A percentile compares a stretch with the other conserved stretches of the same genome.
These are phyloP conservation scores for Drosophila insularis DNA, from an alignment of 1,140 invertebrate genomes.

Conservation along the genomic window DNA sequence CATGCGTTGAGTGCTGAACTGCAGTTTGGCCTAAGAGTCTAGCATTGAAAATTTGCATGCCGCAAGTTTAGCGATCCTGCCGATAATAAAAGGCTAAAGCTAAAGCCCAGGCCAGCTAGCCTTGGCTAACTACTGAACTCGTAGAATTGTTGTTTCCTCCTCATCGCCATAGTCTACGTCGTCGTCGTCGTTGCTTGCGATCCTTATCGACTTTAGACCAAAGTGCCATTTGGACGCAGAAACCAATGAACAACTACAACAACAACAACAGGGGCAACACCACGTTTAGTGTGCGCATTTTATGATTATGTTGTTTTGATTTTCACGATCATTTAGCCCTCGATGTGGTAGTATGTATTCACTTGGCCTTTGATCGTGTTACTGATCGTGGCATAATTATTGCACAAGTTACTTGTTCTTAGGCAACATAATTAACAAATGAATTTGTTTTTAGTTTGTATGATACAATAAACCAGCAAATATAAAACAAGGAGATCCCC, in stretches of 20 bases:
- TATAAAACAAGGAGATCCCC: not conserved
- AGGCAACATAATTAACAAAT: conserved; percentile 80
- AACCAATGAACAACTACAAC: conserved; percentile 64
- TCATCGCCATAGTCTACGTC: too few relatives aligned
- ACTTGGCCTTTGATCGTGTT: conserved; percentile 77
- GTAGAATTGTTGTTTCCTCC: conserved; percentile 17
- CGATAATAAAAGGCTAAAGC: conserved; percentile 72
- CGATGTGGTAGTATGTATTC: conserved; percentile 10
- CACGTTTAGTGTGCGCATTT: conserved; percentile 76
- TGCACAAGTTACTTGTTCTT: conserved; percentile 44
- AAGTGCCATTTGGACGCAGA: conserved; percentile 77
- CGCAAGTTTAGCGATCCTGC: conserved; percentile 69
- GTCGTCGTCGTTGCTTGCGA: conserved; percentile 53
- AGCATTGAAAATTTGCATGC: conserved; percentile 79
- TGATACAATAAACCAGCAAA: conserved; percentile 27
- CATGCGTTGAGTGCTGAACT: conserved; percentile 61
- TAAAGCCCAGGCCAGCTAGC: conserved; percentile 13
- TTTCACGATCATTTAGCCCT: conserved; percentile 70
- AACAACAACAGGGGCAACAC: conserved; percentile 48
- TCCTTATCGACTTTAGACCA: conserved; percentile 77
- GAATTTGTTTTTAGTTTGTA: conserved; percentile 74
- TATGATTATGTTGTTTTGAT: conserved; percentile 81
- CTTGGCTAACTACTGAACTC: conserved; percentile 28
- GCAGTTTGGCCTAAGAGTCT: conserved; percentile 33
- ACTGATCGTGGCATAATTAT: conserved; percentile 80